These are phyloP conservation scores for Mareca penelope DNA, from an alignment of 2,797 vertebrate genomes.

Conservation along the genomic window DNA sequence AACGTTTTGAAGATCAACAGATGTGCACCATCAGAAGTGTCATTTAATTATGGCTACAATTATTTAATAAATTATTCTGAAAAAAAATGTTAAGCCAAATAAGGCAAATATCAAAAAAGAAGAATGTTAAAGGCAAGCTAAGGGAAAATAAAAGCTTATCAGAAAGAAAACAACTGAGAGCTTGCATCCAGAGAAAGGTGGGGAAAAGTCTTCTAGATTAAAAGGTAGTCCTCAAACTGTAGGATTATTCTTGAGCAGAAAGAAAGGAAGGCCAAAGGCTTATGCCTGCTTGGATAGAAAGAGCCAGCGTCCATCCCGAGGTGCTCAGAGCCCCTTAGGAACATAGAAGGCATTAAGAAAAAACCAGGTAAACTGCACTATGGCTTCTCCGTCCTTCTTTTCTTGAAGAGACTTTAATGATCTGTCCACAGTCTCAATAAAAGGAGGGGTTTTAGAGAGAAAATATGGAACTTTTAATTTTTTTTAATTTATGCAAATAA, in stretches of 20 bases:
- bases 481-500: not conserved
- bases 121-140: not conserved
- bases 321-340: not conserved
- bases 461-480: not conserved
- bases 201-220: not conserved
- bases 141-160: not conserved
- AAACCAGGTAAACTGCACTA: not conserved
- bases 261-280: not conserved
- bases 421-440: not conserved
- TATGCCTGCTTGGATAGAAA: not conserved
- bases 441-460: not conserved
- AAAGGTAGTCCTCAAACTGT: not conserved
- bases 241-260: not conserved
- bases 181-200: not conserved
- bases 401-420: not conserved
- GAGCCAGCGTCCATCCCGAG: not conserved
- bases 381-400: not conserved
- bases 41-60: not conserved
- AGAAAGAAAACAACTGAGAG: not conserved
- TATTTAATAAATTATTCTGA: not conserved
- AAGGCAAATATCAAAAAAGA: not conserved
- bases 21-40: not conserved
- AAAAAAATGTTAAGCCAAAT: not conserved
- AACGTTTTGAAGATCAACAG: not conserved
- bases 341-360: not conserved